phyloP scores from a whole-genome alignment of 2,797 vertebrate species.

The Chiloscyllium punctatum region DNA sequence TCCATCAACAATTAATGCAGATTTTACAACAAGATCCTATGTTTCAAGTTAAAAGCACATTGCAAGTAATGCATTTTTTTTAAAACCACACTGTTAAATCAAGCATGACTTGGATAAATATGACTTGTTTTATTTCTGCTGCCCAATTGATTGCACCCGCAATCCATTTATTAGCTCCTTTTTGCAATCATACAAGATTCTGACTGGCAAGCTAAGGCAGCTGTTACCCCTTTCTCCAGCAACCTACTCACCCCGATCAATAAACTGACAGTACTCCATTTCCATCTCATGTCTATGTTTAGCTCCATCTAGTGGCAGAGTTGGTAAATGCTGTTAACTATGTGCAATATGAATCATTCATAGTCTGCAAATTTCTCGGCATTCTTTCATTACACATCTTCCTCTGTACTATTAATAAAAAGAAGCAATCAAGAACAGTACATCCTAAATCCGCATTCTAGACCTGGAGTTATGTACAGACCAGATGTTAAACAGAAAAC shows the following conservation, averaged over 20 bases:
- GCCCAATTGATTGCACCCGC: not conserved
- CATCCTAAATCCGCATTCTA: not conserved
- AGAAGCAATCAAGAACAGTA: not conserved
- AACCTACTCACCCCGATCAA: not conserved
- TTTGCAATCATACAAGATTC: not conserved
- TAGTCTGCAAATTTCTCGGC: not conserved
- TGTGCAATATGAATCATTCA: not conserved
- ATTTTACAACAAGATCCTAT: not conserved
- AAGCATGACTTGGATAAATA: not conserved
- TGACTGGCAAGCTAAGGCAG: not conserved
- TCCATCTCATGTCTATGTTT: not conserved
- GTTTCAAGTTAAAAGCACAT: not conserved
- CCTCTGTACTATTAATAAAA: not conserved
- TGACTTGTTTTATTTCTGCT: not conserved
- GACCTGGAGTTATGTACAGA: not conserved
- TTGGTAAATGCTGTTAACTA: not conserved
- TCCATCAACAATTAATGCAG: not conserved
- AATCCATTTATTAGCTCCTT: not conserved
- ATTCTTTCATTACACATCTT: not conserved
- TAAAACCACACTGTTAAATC: not conserved
- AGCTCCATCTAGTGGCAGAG: not conserved
- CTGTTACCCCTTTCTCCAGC: not conserved
- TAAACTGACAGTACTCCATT: not conserved
- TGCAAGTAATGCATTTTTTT: not conserved
- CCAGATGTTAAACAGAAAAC: not conserved